Base-by-base conservation (phyloP, 2,797 vertebrate species). In the Macropodus opercularis region DNA sequence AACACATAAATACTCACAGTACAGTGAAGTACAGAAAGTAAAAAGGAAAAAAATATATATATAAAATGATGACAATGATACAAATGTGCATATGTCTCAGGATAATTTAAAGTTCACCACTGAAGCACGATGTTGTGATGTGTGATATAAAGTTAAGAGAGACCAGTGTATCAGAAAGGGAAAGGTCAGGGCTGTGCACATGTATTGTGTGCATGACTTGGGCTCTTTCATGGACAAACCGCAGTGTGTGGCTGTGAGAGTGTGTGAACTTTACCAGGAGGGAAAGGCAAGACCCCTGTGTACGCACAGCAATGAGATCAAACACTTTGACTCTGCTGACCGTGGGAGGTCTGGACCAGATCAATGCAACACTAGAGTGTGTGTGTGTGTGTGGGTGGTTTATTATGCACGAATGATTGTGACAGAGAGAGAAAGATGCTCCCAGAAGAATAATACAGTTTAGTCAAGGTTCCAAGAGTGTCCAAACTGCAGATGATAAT, bases 221-320 rank as follows among this genome's bases (percentile, higher is more conserved):
- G 18, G 51, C 27, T 43, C 68, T 57, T 57, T 56, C 17, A 36
- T 10, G 36, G 52, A 55, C 67, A 43, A 43, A 63, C 43, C 40
- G 41, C 49, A 61, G 29, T 43, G 26, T 26, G 64, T 58, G 9
- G 75, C 3, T 55, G 64, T 22, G 54, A 41, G 49, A 19, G 49
- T 58, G 40, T 60, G 70, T 79, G 72, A 87, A 78, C 83, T 80
- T 75, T 79, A 75, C 49, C 69, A 43, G 69, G 42, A 67, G 32
- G 50, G 76, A 71, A 74, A 77, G 75, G 60, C 83, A 54, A 80
- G 78, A 77, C 69, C 74, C 69, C 71, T 58, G 78, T 69, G 72
- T 77, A 23, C 55, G 57, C 59, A 61, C 51, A 75, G 55, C 65
- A 70, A 74, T 53, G 44, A 65, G 80, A 87, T 83, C 68, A 87